phyloP scores from a whole-genome alignment of 2,888 invertebrate genomes.

The Polietes domitor region DNA sequence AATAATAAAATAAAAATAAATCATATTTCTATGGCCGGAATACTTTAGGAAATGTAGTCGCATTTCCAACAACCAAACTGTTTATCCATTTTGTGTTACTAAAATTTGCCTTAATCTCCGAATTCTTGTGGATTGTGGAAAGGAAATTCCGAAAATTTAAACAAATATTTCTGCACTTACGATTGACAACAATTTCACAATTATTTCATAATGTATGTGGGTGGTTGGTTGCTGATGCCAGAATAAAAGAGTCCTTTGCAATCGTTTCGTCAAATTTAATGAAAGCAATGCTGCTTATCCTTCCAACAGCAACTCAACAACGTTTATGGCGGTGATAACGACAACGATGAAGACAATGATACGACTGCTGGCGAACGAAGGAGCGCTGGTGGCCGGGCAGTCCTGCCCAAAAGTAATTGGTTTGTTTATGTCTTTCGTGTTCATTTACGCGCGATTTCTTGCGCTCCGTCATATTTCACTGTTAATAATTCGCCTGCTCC shows the following conservation, averaged over 20 bases:
- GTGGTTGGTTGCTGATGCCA: background rate
- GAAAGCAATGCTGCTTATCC: background rate
- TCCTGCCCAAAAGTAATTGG: background rate
- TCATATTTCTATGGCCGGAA: no score
- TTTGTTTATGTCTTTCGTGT: background rate
- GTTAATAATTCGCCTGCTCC: background rate
- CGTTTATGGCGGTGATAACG: constrained; percentile 9
- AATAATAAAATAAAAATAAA: no score
- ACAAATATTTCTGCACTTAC: background rate
- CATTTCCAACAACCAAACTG: no score
- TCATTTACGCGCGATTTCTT: background rate
- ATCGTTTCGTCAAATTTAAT: constrained; percentile 12
- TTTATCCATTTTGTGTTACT: no score
- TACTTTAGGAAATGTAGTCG: no score
- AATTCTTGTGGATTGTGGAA: no score
- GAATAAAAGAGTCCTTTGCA: background rate
- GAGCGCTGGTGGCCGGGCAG: background rate
- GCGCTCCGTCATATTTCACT: background rate
- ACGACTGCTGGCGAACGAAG: background rate
- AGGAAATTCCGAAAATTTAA: background rate
- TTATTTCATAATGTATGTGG: background rate
- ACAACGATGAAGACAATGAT: background rate
- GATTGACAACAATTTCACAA: background rate
- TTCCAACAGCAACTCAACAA: background rate
- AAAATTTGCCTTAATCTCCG: no score